phyloP scores from a whole-genome alignment of 2,797 vertebrate species.

The Siniperca scherzeri region DNA sequence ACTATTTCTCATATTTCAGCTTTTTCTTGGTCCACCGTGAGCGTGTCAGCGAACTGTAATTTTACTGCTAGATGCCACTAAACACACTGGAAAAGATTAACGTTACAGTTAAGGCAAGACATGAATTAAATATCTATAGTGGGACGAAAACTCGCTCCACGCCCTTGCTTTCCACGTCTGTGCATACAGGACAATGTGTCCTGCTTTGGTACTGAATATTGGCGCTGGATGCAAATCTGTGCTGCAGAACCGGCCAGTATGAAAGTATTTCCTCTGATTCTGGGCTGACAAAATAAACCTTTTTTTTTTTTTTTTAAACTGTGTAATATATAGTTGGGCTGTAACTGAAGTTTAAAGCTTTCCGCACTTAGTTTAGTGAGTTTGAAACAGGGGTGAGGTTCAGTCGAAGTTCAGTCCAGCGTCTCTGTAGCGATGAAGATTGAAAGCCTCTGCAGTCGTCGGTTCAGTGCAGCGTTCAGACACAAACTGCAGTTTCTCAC shows the following conservation, averaged over 20 bases:
- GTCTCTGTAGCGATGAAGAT: conserved; percentile 43
- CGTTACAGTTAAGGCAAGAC: no score
- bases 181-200: not conserved
- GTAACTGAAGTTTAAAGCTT: not conserved
- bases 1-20: not conserved
- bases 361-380: not conserved
- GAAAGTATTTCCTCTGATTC: no score
- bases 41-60: no score
- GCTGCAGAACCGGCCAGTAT: not conserved
- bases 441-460: conserved; percentile 41
- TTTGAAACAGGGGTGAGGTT: conserved; percentile 5
- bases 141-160: not conserved
- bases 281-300: not conserved
- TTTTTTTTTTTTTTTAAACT: no score
- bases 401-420: conserved; percentile 7
- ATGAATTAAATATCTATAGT: not conserved
- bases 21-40: not conserved
- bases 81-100: no score
- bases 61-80: no score
- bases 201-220: not conserved
- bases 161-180: not conserved
- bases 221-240: not conserved
- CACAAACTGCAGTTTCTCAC: conserved; percentile 25
- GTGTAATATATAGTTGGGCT: not conserved
- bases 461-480: not conserved